Base-by-base conservation (phyloP, 2,888 invertebrate species). In the Pachydiplax longipennis region DNA sequence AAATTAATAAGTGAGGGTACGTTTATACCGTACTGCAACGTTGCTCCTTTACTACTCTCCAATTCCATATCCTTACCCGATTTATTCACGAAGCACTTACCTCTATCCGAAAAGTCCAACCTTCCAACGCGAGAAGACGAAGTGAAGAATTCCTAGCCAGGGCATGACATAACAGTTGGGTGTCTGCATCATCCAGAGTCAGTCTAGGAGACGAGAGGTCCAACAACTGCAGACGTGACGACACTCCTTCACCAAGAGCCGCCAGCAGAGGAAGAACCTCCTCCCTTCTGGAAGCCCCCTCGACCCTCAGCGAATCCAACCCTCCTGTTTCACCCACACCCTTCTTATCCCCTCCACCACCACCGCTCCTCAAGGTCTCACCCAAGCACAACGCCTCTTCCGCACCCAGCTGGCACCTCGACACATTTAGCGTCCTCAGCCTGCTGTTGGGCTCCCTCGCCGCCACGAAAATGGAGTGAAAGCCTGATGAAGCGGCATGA, bases 41-140 rank as follows among this genome's bases (percentile, higher is more conserved):
- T 40, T 5, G 15, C 37, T 1, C 37, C 6, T 31, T 35, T 0
- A 31, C 37, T n/a, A n/a, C n/a, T n/a, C n/a, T n/a, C n/a, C n/a
- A n/a, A n/a, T n/a, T n/a, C n/a, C n/a, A n/a, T n/a, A n/a, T n/a
- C n/a, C n/a, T n/a, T n/a, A n/a, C n/a, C n/a, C n/a, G n/a, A n/a
- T n/a, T n/a, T n/a, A n/a, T n/a, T n/a, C n/a, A n/a, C n/a, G n/a
- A 90, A 93, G n/a, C 1, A 22, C 93, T 93, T 91, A 95, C 95
- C 94, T 95, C 95, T 92, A 95, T 94, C 92, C 95, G 94, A 92
- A 95, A 95, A 81, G 94, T 95, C 95, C 95, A 95, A 91, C 95
- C 95, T 92, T 95, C 95, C 91, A 95, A 93, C 92, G 95, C 95
- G 90, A 95, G 94, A 35, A 95, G 93, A 80, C 95, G 93, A 5